Percentiles rank a stretch among this genome's conserved stretches.
phyloP scores from a whole-genome alignment of 2,113 vertebrate species.

The Puma concolor region DNA sequence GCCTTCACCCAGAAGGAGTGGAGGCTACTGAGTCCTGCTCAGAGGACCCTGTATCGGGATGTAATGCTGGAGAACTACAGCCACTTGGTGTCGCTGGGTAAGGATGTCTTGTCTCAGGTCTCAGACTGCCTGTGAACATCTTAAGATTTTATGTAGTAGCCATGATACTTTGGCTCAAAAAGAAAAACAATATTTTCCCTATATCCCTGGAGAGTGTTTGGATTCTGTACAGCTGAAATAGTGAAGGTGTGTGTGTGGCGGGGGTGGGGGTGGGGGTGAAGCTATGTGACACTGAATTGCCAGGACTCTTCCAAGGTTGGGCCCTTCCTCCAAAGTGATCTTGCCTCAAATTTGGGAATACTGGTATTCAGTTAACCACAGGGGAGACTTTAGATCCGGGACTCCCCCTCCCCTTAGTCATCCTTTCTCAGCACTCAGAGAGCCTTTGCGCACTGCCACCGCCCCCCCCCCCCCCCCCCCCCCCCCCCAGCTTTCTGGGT shows the following conservation, averaged over 20 bases:
- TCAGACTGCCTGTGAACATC: background rate
- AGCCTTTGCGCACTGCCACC: background rate
- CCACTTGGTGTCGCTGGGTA: constrained; percentile 44
- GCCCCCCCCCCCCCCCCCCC: no score
- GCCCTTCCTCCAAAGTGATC: background rate
- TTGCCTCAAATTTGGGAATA: background rate
- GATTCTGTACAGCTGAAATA: background rate
- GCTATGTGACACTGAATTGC: background rate
- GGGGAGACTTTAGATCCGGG: background rate
- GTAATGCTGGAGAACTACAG: constrained; percentile 64
- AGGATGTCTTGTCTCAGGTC: background rate
- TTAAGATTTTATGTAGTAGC: background rate
- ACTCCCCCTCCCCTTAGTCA: background rate
- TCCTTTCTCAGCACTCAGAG: background rate
- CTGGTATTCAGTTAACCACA: background rate
- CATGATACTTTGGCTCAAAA: background rate
- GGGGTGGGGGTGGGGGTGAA: no score
- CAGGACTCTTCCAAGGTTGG: background rate
- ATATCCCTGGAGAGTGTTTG: background rate
- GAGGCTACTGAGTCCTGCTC: constrained; percentile 25
- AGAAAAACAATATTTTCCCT: background rate
- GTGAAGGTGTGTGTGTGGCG: background rate
- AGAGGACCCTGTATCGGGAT: constrained; percentile 52
- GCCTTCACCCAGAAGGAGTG: constrained; percentile 47
- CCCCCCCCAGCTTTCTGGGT: background rate